Base-by-base conservation (phyloP, 2,113 vertebrate genomes). In the Zapus hudsonius region DNA sequence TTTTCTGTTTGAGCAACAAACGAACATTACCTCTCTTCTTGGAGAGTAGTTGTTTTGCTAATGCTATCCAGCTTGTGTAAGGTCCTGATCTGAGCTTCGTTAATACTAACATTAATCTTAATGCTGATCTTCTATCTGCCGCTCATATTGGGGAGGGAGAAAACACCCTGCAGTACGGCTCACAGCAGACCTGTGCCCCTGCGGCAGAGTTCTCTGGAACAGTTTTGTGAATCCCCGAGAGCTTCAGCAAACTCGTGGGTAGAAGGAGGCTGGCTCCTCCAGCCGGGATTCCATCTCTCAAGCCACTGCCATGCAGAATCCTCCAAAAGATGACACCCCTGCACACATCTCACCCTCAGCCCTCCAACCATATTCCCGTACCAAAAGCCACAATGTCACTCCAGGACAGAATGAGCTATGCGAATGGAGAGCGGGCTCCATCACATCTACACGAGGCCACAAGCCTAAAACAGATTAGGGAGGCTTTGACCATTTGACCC, bases 1-100 rank as follows among this genome's bases (percentile, higher is more conserved):
- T 87, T 87, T 96, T 91, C 73, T 93, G 76, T 72, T 64, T 84
- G 22, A 80, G 38, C 59, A 88, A 83, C 31, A 76, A 38, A 57
- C 15, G 82, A 80, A 36, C 67, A 42, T 44, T 19, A 29, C 23
- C 61, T 76, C 7, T 80, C 36, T 73, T 84, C 67, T 70, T 66
- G n/a, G 59, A 94, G 57, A 74, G 33, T 44, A 82, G 75, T 87
- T 87, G 64, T 82, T 94, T 89, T 63, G 55, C 42, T 83, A 92
- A 87, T 67, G 76, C 31, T 74, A 67, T 40, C 15, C 72, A 47
- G 42, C 79, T 25, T 78, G 36, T 72, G 40, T 52, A 70, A 13
- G 31, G 84, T 69, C 64, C 72, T 89, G 36, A 38, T 66, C 33
- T 59, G 67, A 94, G 55, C 15, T 33, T 36, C 13, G 0, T 40